Conservation (phyloP, 2,797 vertebrate species). For the Oreochromis grahami region DNA sequence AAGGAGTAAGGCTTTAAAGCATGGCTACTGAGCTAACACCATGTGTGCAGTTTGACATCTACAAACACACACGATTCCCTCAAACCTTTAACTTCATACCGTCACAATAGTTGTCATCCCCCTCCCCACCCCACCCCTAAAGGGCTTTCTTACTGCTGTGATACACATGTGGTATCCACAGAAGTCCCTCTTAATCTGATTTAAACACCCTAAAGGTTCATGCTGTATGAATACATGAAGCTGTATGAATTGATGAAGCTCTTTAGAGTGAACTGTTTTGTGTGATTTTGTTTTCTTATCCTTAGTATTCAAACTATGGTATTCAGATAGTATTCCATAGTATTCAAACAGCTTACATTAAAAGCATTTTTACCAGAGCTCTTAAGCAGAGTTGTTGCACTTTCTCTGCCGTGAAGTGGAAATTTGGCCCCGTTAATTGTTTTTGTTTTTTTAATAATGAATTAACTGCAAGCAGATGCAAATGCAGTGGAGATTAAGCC, state of each 20-base stretch:
- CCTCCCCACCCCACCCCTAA: neutral
- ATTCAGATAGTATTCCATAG: neutral
- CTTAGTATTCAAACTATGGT: neutral
- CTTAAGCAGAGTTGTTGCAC: slow-evolving; percentile 4
- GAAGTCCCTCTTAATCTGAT: neutral
- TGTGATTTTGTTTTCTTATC: neutral
- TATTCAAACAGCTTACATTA: neutral
- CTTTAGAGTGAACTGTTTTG: neutral
- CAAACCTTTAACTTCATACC: neutral
- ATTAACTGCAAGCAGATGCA: slow-evolving; percentile 61
- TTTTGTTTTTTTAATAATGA: slow-evolving; percentile 6
- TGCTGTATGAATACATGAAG: neutral
- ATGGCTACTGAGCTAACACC: slow-evolving; percentile 23
- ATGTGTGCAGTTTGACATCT: slow-evolving; percentile 34
- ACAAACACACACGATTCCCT: neutral
- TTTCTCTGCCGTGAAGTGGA: slow-evolving; percentile 39
- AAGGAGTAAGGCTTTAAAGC: slow-evolving; percentile 5
- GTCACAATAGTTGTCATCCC: neutral
- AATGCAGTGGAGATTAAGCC: slow-evolving; percentile 43
- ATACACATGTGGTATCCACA: neutral
- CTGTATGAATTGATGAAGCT: neutral
- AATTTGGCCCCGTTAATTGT: slow-evolving; percentile 48
- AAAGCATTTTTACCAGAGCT: neutral
- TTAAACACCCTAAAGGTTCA: neutral
- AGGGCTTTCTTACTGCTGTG: neutral